Base-by-base conservation (phyloP, 2,888 invertebrate genomes). In the Amiota mariae region DNA sequence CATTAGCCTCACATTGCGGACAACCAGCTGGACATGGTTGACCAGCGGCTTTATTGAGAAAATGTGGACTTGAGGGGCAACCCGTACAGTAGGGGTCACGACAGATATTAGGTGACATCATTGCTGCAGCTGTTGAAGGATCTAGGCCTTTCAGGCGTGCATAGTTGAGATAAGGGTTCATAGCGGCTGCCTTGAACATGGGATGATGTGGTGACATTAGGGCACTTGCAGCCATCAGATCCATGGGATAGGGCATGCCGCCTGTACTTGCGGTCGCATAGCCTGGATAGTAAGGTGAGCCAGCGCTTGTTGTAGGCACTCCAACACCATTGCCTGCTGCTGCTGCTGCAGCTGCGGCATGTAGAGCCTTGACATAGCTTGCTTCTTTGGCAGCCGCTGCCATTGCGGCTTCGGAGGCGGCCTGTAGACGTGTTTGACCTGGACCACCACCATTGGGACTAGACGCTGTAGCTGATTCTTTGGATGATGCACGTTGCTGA, bases 41-140 rank as follows among this genome's bases (percentile, higher is more conserved):
- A 8, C 92, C 91, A 77, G 92, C 92, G 1, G 90, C 90, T 47
- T 91, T 91, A 72, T 90, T 90, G 80, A 95, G 91, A 82, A 94
- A 91, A 89, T 95, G 95, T 74, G 96, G 95, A 90, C 95, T 96
- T 76, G 97, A 91, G 79, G 96, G 95, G 88, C 97, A 97, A 72
- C 97, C 97, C 0, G 96, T 96, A 89, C 97, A 98, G 88, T 96
- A 97, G 1, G 97, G 97, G 90, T 97, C 97, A 74, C 97, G 92
- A 88, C 97, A 97, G 51, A 94, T 92, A 46, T 96, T 94, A 11
- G 94, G 93, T 72, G 94, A 88, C 81, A 94, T 89, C 79, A 94
- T 89, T 92, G 1, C 79, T 56, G 81, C 79, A 54, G 79, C 78
- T 18, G 80, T 75, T 93, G 93, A 59, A 0, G 81, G 84, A 68